Base-by-base conservation (phyloP, 2,888 invertebrate genomes). In the Trichogramma dendrolimi region DNA sequence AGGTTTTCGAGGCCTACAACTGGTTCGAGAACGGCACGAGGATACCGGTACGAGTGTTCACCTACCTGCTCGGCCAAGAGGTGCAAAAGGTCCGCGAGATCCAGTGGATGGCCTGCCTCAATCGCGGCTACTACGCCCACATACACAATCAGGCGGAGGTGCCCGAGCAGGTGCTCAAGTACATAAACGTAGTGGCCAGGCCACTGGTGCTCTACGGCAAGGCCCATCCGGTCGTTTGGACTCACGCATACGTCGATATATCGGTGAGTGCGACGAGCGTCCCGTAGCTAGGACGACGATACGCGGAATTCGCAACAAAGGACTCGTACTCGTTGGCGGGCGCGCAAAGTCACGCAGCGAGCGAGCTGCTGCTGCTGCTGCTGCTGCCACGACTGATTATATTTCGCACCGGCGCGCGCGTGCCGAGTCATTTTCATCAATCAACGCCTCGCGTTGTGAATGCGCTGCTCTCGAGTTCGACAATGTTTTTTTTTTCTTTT, bases 141-240 rank as follows among this genome's bases (percentile, higher is more conserved):
- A 93, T 99, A 11, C 91, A 93, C 69, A 93, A 95, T 0, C 85
- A 97, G 72, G 95, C 96, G 71, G 97, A 99, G 80, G 96, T 97
- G 0, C 90, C 93, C 68, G 95, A 96, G 78, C 93, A 98, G 78
- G 97, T 98, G 38, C 81, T 98, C 71, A 92, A 96, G 78, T 99
- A 99, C 80, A 93, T 99, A 67, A 90, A 93, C 63, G 96, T 98
- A 4, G 89, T 99, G 75, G 96, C 92, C 0, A 85, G 90, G 48
- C 92, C 92, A 0, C 81, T 92, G 75, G 91, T 92, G 5, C 79
- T 92, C 55, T 92, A 86, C 78, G 89, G 81, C 5, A 80, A 80
- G 4, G 82, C 88, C 6, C 92, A 93, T 71, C 92, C 91, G 27
- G 87, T 92, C 5, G 90, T 94, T 10, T 99, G 98, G 98, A 97